These are phyloP conservation scores for Parapsyche elsis DNA, from an alignment of 1,140 invertebrate genomes.

Conservation along the genomic window DNA sequence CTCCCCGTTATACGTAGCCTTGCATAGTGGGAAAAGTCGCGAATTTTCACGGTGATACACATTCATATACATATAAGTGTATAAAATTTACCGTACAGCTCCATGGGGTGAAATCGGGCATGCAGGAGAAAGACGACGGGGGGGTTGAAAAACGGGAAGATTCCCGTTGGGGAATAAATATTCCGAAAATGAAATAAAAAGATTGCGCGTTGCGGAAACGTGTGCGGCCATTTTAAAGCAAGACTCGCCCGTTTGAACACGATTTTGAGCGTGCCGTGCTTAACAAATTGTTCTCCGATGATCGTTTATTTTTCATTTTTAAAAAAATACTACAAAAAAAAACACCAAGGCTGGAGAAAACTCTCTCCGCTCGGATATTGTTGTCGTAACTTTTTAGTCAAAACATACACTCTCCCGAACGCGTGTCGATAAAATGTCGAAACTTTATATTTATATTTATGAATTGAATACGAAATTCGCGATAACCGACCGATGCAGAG, in stretches of 20 bases:
- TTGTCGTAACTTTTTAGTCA: no score
- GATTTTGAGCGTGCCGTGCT: slow-evolving; percentile 1
- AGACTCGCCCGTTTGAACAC: not conserved
- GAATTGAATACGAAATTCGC: not conserved
- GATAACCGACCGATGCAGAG: not conserved
- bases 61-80: not conserved
- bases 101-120: not conserved
- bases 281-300: not conserved
- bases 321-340: no score
- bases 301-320: no score
- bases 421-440: not conserved
- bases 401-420: not conserved
- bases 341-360: no score
- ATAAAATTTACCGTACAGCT: not conserved
- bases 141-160: not conserved
- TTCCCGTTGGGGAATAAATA: slow-evolving; percentile 37
- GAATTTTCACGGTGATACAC: not conserved
- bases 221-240: slow-evolving; percentile 24
- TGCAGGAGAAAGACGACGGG: not conserved
- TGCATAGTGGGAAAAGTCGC: slow-evolving; percentile 21
- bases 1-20: not conserved
- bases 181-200: slow-evolving; percentile 38
- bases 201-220: not conserved
- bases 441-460: slow-evolving; percentile 5
- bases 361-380: no score